phyloP scores from a whole-genome alignment of 2,113 vertebrate species.

The Dicerorhinus sumatrensis region DNA sequence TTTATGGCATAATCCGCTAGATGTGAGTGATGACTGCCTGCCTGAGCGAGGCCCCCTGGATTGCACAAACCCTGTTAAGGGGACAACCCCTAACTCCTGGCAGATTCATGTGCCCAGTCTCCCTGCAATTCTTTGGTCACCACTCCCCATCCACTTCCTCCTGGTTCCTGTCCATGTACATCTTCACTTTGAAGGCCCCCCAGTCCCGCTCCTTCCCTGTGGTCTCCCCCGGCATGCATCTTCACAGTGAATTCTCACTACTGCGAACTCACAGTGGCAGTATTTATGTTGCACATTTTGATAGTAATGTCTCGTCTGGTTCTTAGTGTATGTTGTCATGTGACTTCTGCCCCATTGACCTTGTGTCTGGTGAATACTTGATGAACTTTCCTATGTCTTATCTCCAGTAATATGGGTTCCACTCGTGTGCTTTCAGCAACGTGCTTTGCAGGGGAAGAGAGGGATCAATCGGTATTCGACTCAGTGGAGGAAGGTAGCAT shows the following conservation, averaged over 20 bases:
- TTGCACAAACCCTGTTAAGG: fast-evolving
- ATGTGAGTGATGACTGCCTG: background rate
- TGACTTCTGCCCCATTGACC: background rate
- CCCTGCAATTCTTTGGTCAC: background rate
- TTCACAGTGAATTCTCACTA: fast-evolving
- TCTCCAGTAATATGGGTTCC: fast-evolving
- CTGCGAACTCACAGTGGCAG: fast-evolving
- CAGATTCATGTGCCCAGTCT: background rate
- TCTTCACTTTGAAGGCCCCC: background rate
- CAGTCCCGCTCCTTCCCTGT: no score
- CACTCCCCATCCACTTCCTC: fast-evolving
- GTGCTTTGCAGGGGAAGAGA: no score
- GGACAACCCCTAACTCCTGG: background rate
- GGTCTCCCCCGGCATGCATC: no score
- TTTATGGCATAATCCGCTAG: background rate
- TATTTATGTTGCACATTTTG: fast-evolving
- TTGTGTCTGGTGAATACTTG: background rate
- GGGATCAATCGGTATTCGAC: fast-evolving
- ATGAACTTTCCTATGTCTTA: fast-evolving
- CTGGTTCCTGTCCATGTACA: background rate
- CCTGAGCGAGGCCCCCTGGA: background rate
- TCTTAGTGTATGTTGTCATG: fast-evolving
- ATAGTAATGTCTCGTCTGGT: fast-evolving
- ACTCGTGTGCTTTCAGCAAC: background rate
- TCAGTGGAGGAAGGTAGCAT: fast-evolving